Evolutionary conservation across 1,140 invertebrate species (phyloP).

Genomic region (Drosophila kurseongensis): DNA sequence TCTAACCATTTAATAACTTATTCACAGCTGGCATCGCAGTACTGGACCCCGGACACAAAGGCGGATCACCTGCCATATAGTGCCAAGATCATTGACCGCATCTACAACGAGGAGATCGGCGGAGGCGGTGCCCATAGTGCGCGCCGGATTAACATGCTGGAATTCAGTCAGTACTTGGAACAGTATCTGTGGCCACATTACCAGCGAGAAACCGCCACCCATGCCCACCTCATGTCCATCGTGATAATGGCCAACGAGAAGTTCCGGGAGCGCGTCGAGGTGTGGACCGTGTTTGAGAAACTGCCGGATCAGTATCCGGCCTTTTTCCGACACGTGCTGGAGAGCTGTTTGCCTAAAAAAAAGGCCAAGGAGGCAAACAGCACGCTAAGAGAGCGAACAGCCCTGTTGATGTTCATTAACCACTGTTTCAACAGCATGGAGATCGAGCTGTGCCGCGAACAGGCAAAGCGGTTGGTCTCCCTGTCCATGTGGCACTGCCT

Average conservation of each 20-base stretch:
- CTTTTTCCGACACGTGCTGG: conserved; percentile 95
- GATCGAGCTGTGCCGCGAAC: conserved; percentile 95
- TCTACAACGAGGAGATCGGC: conserved; percentile 92
- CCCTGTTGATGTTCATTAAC: conserved; percentile 95
- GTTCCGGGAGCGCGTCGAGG: conserved; percentile 97
- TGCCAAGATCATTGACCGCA: conserved; percentile 91
- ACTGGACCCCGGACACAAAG: conserved; percentile 93
- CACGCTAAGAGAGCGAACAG: conserved; percentile 92
- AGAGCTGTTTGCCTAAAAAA: conserved; percentile 84
- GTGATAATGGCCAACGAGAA: conserved; percentile 99
- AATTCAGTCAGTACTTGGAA: conserved; percentile 99
- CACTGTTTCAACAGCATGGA: conserved; percentile 99
- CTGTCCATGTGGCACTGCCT: conserved; percentile 97
- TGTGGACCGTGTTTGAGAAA: conserved; percentile 97
- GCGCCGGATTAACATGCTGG: conserved; percentile 96
- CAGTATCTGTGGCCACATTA: conserved; percentile 99
- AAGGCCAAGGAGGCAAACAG: conserved; percentile 55
- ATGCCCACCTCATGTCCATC: conserved; percentile 96
- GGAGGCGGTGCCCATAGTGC: conserved; percentile 89
- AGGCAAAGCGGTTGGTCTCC: conserved; percentile 96
- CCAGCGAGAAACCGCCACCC: conserved; percentile 87
- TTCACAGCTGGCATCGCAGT: conserved; percentile 92
- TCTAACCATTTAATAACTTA: background rate
- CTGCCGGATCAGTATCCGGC: conserved; percentile 92
- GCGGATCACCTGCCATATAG: conserved; percentile 89